A percentile compares a stretch with the other conserved stretches of the same genome.
Evolutionary conservation across 2,888 invertebrate genomes (phyloP).

Genomic region (Graphium colonna): DNA sequence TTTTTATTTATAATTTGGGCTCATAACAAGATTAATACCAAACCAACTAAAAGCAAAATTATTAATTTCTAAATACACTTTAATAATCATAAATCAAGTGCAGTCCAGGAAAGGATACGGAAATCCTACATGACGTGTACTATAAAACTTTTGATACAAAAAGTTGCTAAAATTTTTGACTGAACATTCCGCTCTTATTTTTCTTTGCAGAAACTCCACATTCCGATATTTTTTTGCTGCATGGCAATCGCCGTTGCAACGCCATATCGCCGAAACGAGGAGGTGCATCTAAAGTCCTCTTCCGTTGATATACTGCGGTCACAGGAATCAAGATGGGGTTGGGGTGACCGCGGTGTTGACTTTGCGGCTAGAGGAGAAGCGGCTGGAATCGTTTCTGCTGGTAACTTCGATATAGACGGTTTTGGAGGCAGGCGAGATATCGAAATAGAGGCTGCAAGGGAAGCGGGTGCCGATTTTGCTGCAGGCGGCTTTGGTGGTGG

Average conservation of each 20-base stretch:
- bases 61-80: too few relatives aligned
- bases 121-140: too few relatives aligned
- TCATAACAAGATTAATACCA: too few relatives aligned
- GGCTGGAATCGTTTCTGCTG: neutral
- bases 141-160: too few relatives aligned
- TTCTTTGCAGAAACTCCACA: too few relatives aligned
- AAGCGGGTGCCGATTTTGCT: neutral
- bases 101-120: too few relatives aligned
- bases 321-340: conserved; percentile 27
- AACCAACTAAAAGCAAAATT: too few relatives aligned
- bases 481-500: neutral
- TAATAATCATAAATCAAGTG: too few relatives aligned
- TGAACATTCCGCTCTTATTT: too few relatives aligned
- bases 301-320: conserved; percentile 26
- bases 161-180: too few relatives aligned
- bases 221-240: too few relatives aligned
- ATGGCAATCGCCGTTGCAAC: neutral
- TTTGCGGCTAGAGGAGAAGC: conserved; percentile 20
- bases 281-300: neutral
- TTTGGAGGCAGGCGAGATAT: neutral
- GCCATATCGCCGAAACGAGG: conserved; percentile 3
- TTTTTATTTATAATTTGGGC: too few relatives aligned
- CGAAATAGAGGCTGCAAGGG: neutral
- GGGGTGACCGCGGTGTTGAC: conserved; percentile 19
- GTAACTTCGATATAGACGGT: neutral